A percentile compares a stretch with the other conserved stretches of the same genome.
Conservation (phyloP, 1,140 invertebrate species). For the Popillia japonica region DNA sequence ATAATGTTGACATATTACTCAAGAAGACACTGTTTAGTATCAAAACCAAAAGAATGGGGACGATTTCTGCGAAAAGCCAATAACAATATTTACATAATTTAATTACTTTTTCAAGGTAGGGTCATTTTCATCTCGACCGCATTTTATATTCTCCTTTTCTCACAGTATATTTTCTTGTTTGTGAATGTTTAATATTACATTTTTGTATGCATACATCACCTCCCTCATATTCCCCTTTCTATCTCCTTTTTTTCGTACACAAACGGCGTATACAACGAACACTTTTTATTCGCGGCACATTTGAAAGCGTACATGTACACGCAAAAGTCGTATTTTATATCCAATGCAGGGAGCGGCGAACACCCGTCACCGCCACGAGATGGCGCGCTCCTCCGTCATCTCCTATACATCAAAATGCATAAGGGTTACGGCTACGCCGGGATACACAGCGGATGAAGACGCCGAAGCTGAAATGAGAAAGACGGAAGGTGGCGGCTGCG, state of each 20-base stretch:
- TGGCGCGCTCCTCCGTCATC: constrained; percentile 3
- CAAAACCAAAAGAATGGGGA: too few species aligned
- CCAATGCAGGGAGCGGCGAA: not conserved
- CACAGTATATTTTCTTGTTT: not conserved
- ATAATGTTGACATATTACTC: too few species aligned
- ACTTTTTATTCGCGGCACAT: constrained; percentile 10
- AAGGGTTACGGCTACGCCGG: not conserved
- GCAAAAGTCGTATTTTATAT: not conserved
- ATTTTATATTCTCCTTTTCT: not conserved
- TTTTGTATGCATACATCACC: not conserved
- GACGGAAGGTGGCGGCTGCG: not conserved
- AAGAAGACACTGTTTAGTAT: too few species aligned
- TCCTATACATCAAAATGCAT: constrained; percentile 27
- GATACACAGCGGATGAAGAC: not conserved
- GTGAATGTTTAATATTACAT: constrained; percentile 12
- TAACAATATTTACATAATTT: too few species aligned
- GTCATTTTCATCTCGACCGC: too few species aligned
- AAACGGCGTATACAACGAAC: not conserved
- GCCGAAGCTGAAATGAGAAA: not conserved
- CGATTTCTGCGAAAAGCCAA: too few species aligned
- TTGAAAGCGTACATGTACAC: not conserved
- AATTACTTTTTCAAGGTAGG: too few species aligned
- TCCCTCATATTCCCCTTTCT: not conserved
- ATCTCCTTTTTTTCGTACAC: not conserved
- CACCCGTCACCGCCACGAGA: constrained; percentile 10